These are phyloP conservation scores for Gymnarchus niloticus DNA, from an alignment of 2,113 vertebrate genomes.

Conservation along the genomic window DNA sequence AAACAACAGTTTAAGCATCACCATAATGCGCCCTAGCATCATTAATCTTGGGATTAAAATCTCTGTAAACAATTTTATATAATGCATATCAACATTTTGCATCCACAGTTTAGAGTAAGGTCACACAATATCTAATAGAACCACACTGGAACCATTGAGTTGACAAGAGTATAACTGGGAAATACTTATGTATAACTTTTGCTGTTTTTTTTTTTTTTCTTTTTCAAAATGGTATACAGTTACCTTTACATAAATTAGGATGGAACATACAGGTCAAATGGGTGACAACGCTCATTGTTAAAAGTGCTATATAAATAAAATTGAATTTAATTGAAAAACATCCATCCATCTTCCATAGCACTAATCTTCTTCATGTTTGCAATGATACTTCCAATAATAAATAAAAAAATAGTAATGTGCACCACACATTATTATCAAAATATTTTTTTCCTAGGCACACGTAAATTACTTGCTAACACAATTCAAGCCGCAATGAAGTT, in stretches of 20 bases:
- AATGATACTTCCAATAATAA: background rate
- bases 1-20: background rate
- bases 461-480: background rate
- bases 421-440: background rate
- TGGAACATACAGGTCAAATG: too few species aligned
- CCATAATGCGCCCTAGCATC: background rate
- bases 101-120: background rate
- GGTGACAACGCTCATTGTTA: too few species aligned
- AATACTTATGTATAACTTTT: background rate
- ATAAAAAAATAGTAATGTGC: background rate
- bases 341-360: background rate
- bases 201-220: too few species aligned
- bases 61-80: background rate
- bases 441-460: background rate
- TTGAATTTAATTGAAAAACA: too few species aligned
- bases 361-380: background rate
- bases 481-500: background rate
- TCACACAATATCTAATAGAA: background rate
- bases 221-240: background rate
- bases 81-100: background rate
- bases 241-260: too few species aligned
- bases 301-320: too few species aligned
- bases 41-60: background rate
- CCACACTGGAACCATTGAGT: background rate
- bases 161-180: background rate